Evolutionary conservation across 2,797 vertebrate species (phyloP).

Genomic region (Syngnathus rostellatus): DNA sequence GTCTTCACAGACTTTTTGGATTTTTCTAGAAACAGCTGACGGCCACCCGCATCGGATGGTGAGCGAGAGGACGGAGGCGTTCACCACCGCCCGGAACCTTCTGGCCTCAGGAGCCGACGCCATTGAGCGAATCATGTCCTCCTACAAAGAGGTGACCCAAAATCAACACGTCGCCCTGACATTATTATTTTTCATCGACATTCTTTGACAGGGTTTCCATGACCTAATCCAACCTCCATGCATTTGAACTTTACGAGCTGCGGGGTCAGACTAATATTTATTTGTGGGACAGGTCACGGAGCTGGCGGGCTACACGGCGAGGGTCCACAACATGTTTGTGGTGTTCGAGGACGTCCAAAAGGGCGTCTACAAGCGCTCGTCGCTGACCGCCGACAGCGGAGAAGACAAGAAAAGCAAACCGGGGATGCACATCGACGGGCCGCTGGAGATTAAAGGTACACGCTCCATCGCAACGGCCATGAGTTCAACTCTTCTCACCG

Average conservation of each 20-base stretch:
- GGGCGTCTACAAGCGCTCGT: constrained; percentile 85
- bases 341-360: constrained; percentile 93
- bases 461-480: not conserved
- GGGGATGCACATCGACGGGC: constrained; percentile 75
- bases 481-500: constrained; percentile 7
- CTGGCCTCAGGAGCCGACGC: constrained; percentile 90
- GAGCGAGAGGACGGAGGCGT: constrained; percentile 95
- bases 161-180: too few species aligned
- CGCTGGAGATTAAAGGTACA: constrained; percentile 85
- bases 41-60: constrained; percentile 87
- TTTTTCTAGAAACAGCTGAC: constrained; percentile 75
- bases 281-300: constrained; percentile 79
- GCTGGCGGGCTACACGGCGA: constrained; percentile 90
- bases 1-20: not conserved
- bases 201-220: too few species aligned
- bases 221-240: not conserved
- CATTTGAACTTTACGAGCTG: not conserved
- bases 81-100: constrained; percentile 93
- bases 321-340: constrained; percentile 92
- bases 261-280: not conserved
- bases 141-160: constrained; percentile 91
- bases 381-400: constrained; percentile 52
- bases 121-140: constrained; percentile 98
- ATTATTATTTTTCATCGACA: too few species aligned
- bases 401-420: constrained; percentile 65